phyloP scores from a whole-genome alignment of 2,888 invertebrate genomes.

The Amorpha juglandis region DNA sequence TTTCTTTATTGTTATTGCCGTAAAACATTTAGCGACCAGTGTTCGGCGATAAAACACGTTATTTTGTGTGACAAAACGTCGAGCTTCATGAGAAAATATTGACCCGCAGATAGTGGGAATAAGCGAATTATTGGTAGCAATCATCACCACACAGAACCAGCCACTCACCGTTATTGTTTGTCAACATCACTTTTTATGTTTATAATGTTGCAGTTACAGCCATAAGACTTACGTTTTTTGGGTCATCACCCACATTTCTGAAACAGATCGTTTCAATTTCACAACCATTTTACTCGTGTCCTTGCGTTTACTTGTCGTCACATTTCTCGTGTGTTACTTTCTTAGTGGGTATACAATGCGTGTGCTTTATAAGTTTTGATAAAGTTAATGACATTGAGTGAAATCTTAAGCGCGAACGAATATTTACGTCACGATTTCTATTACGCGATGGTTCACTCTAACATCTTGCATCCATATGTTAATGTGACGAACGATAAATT shows the following conservation, averaged over 20 bases:
- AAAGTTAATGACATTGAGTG: neutral
- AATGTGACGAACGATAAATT: constrained; percentile 82
- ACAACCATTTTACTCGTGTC: neutral
- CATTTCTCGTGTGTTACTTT: constrained; percentile 7
- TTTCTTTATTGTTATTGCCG: constrained; percentile 83
- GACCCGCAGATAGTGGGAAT: constrained; percentile 81
- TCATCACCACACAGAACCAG: constrained; percentile 61
- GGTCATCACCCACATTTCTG: constrained; percentile 34
- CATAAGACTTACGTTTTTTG: constrained; percentile 28
- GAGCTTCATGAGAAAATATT: constrained; percentile 82
- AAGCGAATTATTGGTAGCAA: constrained; percentile 76
- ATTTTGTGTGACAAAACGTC: constrained; percentile 84
- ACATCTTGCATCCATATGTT: constrained; percentile 66
- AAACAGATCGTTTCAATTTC: constrained; percentile 6
- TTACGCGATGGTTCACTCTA: constrained; percentile 31
- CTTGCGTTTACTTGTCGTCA: constrained; percentile 2
- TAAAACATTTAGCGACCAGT: constrained; percentile 80
- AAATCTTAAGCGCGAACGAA: neutral
- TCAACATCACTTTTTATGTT: constrained; percentile 45
- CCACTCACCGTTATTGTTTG: constrained; percentile 36
- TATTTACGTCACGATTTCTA: constrained; percentile 2
- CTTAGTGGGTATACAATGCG: neutral
- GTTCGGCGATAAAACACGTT: constrained; percentile 77
- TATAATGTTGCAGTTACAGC: constrained; percentile 38
- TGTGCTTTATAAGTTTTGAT: neutral